Conservation (phyloP, 2,888 invertebrate genomes). For the Scaptodrosophila latifasciaeformis region DNA sequence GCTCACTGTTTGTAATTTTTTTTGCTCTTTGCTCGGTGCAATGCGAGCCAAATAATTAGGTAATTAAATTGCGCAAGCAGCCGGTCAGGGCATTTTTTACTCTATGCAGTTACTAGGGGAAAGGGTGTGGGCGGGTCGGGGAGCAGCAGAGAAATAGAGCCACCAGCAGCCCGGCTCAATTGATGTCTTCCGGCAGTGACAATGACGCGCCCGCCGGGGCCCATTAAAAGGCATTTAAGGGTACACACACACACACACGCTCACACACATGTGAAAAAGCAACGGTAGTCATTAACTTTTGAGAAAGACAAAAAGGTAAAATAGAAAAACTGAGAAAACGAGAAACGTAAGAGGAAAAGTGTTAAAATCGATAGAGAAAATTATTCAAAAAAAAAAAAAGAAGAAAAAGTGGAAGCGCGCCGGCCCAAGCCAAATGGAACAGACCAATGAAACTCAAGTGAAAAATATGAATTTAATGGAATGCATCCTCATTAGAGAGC, state of each 20-base stretch:
- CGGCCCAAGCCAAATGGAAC: neutral
- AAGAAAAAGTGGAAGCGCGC: neutral
- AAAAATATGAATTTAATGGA: constrained; percentile 26
- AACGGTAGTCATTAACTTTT: neutral
- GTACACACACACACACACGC: neutral
- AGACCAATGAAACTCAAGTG: constrained; percentile 1
- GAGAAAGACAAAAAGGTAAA: no score
- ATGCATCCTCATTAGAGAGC: constrained; percentile 34
- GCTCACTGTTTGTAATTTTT: neutral
- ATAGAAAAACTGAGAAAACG: no score
- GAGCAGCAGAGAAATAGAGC: no score
- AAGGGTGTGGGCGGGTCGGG: no score
- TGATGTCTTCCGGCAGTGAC: constrained; percentile 38
- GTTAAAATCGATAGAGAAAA: no score
- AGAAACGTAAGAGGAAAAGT: no score
- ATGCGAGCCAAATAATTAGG: constrained; percentile 28
- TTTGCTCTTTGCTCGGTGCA: neutral
- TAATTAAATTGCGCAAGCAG: constrained; percentile 48
- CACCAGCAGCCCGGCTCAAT: constrained; percentile 15
- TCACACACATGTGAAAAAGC: neutral
- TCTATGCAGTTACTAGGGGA: no score
- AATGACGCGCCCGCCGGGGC: neutral
- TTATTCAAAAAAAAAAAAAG: neutral
- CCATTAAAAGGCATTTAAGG: neutral
- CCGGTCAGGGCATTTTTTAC: constrained; percentile 42